Evolutionary conservation across 2,113 vertebrate species (phyloP), one percentile per base, ranked within the genome.

Genomic region (Clarias gariepinus): DNA sequence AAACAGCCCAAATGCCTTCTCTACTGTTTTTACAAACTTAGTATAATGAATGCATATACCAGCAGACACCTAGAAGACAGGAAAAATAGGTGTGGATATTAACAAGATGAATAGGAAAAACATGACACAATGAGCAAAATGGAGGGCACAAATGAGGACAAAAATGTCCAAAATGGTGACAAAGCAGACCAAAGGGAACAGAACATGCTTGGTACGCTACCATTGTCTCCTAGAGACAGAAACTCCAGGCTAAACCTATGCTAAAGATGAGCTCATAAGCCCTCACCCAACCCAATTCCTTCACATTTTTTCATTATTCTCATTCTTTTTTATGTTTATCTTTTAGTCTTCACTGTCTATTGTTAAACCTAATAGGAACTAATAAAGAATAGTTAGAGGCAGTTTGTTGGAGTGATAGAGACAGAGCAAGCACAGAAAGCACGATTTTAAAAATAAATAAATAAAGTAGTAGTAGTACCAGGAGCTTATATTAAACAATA

Each of bases 241-340:
- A 81, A 86, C 81, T 84, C 68, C 52, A 76, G 60, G 18, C 66
- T 86, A 58, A 83, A 25, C 8, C n/a, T 76, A 57, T 74, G 85
- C 83, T 86, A 88, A 84, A 82, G 23, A 89, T 89, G 89, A 90
- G 76, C 81, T 89, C 90, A 88, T 74, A 61, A 55, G 3, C 79
- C 52, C 41, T 41, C 83, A 74, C 53, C n/a, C 60, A 60, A 57
- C 81, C 23, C 16, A 79, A 58, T 81, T 81, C 33, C 87, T 63
- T 83, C 68, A 71, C 47, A 76, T 83, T 80, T 83, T 79, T 79
- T 9, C 68, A 68, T 63, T 79, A 41, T 47, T 71, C 30, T 71
- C 71, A 69, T 85, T 55, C 25, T 41, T 55, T 58, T 55, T 61
- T 61, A 15, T 81, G n/a, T 60, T 58, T 33, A 36, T 61, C 15